These are phyloP conservation scores for Hecatera dysodea DNA, from an alignment of 2,888 invertebrate genomes.

Conservation along the genomic window DNA sequence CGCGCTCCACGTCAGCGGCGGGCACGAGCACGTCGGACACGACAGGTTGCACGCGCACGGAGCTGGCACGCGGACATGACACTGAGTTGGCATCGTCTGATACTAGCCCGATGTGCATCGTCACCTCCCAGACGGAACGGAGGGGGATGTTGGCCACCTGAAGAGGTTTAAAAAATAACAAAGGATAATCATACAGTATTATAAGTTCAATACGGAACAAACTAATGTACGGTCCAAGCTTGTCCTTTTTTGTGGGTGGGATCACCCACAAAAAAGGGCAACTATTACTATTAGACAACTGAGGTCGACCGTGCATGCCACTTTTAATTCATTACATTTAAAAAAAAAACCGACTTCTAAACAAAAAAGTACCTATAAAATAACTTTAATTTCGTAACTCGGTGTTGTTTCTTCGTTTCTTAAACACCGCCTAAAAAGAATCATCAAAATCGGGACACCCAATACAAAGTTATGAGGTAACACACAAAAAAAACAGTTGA, in stretches of 20 bases:
- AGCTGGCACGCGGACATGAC: conserved; percentile 78
- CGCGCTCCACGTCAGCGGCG: conserved; percentile 57
- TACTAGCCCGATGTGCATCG: conserved; percentile 75
- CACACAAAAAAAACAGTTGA: too few relatives aligned
- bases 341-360: too few relatives aligned
- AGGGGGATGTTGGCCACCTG: conserved; percentile 85
- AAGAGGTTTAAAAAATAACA: background rate
- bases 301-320: background rate
- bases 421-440: too few relatives aligned
- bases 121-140: conserved; percentile 84
- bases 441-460: too few relatives aligned
- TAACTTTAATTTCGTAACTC: too few relatives aligned
- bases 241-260: too few relatives aligned
- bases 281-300: too few relatives aligned
- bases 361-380: too few relatives aligned
- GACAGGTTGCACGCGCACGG: conserved; percentile 70
- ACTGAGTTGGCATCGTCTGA: conserved; percentile 63
- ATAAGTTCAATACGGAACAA: background rate
- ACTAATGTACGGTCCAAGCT: background rate
- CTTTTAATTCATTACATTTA: too few relatives aligned
- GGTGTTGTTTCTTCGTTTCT: too few relatives aligned
- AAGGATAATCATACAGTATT: background rate
- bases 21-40: conserved; percentile 63
- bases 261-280: too few relatives aligned
- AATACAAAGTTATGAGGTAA: too few relatives aligned